Evolutionary conservation across 2,888 invertebrate genomes (phyloP).

Genomic region (Cephus sareptanus): DNA sequence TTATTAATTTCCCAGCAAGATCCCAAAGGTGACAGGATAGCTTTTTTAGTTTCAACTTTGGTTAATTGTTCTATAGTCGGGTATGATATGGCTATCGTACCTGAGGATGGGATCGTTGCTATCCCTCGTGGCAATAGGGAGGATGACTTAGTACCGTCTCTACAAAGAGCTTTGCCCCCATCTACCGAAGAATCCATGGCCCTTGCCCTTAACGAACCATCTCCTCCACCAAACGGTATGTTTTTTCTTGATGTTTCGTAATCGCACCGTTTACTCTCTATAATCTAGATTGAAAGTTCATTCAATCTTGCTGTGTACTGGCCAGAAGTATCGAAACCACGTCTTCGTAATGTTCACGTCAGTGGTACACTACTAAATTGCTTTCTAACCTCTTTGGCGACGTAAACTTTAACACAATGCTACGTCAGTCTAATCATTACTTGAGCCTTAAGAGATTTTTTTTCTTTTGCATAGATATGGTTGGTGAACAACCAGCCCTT

Average conservation of each 20-base stretch:
- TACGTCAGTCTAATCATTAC: background rate
- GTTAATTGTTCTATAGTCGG: slow-evolving; percentile 45
- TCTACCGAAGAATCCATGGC: slow-evolving; percentile 51
- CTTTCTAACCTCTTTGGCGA: background rate
- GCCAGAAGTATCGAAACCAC: background rate
- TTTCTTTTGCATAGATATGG: slow-evolving; percentile 13
- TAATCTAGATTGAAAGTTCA: background rate
- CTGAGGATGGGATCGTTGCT: slow-evolving; percentile 55
- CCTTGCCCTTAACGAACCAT: slow-evolving; percentile 50
- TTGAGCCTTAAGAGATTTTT: background rate
- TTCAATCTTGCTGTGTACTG: background rate
- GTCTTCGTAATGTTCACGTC: background rate
- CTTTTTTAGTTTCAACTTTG: background rate
- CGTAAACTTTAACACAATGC: background rate
- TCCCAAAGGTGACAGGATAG: background rate
- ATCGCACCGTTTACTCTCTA: background rate
- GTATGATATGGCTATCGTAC: slow-evolving; percentile 53
- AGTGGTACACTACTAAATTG: background rate
- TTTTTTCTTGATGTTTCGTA: slow-evolving; percentile 20
- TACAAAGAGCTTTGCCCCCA: slow-evolving; percentile 54
- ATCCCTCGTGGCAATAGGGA: slow-evolving; percentile 50
- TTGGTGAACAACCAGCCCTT: slow-evolving; percentile 52
- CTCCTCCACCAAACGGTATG: slow-evolving; percentile 52
- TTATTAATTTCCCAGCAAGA: background rate
- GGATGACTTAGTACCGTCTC: slow-evolving; percentile 42